Conservation (phyloP, 1,140 invertebrate species). For the Leptopilina boulardi region DNA sequence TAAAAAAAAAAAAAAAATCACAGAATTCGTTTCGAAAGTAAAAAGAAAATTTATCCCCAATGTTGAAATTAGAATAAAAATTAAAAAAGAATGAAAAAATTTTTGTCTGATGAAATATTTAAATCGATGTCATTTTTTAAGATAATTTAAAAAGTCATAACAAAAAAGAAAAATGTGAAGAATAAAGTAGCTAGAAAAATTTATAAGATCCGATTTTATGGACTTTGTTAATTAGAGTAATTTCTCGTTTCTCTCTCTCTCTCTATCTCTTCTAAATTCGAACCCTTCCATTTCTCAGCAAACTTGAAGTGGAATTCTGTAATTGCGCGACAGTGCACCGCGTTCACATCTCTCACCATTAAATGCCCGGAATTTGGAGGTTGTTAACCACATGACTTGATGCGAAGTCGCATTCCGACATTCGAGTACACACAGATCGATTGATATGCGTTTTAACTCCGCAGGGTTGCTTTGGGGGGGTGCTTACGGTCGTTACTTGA, state of each 20-base stretch:
- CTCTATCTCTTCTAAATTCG: not conserved
- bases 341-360: conserved; percentile 11
- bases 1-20: no score
- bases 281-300: conserved; percentile 12
- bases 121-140: no score
- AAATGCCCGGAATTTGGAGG: conserved; percentile 10
- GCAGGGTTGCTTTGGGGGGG: not conserved
- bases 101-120: no score
- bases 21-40: no score
- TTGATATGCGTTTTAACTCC: conserved; percentile 6
- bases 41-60: no score
- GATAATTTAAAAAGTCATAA: no score
- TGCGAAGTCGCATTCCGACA: conserved; percentile 22
- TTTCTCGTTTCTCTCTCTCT: no score
- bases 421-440: conserved; percentile 1
- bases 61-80: no score
- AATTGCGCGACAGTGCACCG: conserved; percentile 15
- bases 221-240: not conserved
- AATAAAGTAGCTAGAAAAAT: not conserved
- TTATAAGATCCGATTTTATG: not conserved
- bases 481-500: conserved; percentile 7
- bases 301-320: conserved; percentile 23
- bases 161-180: no score
- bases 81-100: no score
- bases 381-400: conserved; percentile 15